Conservation (phyloP, 2,888 invertebrate species). For the Syrista parreyssii region DNA sequence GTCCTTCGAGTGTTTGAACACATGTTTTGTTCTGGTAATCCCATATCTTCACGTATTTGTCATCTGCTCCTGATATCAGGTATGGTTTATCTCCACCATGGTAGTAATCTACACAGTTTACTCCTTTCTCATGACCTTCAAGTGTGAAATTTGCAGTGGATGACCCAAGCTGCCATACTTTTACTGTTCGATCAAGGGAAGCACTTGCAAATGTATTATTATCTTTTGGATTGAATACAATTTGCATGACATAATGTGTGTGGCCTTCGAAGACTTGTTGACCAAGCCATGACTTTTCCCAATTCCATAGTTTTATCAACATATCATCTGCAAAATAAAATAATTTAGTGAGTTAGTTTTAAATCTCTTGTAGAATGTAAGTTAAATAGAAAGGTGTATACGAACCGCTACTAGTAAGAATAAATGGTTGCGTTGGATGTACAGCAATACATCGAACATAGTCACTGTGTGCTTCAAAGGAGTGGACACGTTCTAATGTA, state of each 20-base stretch:
- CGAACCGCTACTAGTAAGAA: slow-evolving; percentile 95
- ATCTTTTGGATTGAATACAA: slow-evolving; percentile 99
- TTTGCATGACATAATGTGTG: slow-evolving; percentile 99
- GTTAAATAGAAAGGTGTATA: background rate
- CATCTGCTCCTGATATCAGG: slow-evolving; percentile 98
- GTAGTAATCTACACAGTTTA: slow-evolving; percentile 99
- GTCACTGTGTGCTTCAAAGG: slow-evolving; percentile 98
- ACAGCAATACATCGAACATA: slow-evolving; percentile 96
- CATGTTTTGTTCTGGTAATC: slow-evolving; percentile 99
- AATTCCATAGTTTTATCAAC: slow-evolving; percentile 99
- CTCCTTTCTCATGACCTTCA: slow-evolving; percentile 98
- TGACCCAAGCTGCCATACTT: slow-evolving; percentile 99
- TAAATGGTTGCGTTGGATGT: slow-evolving; percentile 97
- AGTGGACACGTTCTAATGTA: slow-evolving; percentile 94
- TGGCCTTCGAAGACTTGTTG: slow-evolving; percentile 99
- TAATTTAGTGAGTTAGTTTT: background rate
- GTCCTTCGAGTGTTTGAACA: slow-evolving; percentile 97
- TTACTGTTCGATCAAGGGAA: slow-evolving; percentile 97
- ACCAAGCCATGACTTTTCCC: slow-evolving; percentile 98
- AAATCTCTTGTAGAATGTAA: slow-evolving; percentile 2
- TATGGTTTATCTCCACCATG: slow-evolving; percentile 99
- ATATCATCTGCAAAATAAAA: slow-evolving; percentile 83
- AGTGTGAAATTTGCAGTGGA: slow-evolving; percentile 97
- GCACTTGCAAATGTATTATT: slow-evolving; percentile 99
- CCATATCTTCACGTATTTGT: slow-evolving; percentile 98